Conservation (phyloP, 2,888 invertebrate species). For the Melanostoma mellinum region DNA sequence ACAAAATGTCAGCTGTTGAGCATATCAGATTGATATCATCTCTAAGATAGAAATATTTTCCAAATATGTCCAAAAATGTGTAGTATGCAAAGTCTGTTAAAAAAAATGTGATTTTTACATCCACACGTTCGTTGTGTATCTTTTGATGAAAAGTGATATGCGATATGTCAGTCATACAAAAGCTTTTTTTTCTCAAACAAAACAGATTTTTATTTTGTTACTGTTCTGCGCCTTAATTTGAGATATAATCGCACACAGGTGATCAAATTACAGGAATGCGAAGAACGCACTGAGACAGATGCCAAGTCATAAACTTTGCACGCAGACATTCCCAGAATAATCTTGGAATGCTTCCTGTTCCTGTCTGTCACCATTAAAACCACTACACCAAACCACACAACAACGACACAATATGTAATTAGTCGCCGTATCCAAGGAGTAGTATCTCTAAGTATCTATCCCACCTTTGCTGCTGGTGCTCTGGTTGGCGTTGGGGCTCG, state of each 20-base stretch:
- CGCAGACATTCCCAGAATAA: constrained; percentile 65
- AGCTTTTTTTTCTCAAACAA: constrained; percentile 31
- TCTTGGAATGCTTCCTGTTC: constrained; percentile 72
- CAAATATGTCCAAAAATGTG: constrained; percentile 22
- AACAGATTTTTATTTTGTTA: constrained; percentile 30
- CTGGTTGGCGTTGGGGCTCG: too few relatives aligned
- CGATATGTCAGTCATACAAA: constrained; percentile 18
- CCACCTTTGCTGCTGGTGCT: constrained; percentile 12
- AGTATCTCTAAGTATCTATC: constrained; percentile 1
- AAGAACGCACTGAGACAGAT: constrained; percentile 51
- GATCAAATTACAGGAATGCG: constrained; percentile 70
- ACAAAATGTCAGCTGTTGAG: constrained; percentile 55
- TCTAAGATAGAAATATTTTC: constrained; percentile 10
- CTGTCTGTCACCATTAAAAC: constrained; percentile 69
- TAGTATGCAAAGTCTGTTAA: constrained; percentile 4
- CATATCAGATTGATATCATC: constrained; percentile 39
- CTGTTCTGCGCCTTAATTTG: constrained; percentile 45
- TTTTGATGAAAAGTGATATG: constrained; percentile 60
- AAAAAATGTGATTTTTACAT: constrained; percentile 53
- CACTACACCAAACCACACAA: constrained; percentile 37
- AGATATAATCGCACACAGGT: constrained; percentile 60
- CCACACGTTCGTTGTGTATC: constrained; percentile 8
- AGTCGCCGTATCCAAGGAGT: constrained; percentile 24
- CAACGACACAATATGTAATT: constrained; percentile 43
- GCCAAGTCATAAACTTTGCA: constrained; percentile 47